Percentiles rank a stretch among this genome's conserved stretches.
Evolutionary conservation across 2,888 invertebrate species (phyloP).

Genomic region (Zeuzera pyrina): DNA sequence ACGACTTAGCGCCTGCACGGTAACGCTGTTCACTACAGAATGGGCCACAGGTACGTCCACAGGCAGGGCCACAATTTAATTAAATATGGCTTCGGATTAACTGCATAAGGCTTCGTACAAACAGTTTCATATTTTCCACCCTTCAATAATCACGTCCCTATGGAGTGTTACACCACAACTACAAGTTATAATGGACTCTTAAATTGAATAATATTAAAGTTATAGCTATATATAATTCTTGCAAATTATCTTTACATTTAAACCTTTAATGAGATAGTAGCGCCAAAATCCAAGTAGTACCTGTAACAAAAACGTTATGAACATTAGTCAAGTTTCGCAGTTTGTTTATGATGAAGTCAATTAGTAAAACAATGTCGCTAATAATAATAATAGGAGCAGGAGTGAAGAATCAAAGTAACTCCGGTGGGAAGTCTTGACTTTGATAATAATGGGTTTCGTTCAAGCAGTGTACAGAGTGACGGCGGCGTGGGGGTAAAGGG

Average conservation of each 20-base stretch:
- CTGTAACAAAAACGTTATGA: constrained; percentile 62
- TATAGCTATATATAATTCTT: background rate
- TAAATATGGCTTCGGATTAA: constrained; percentile 72
- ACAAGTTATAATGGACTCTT: background rate
- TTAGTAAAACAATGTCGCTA: constrained; percentile 60
- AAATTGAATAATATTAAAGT: background rate
- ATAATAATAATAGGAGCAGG: constrained; percentile 59
- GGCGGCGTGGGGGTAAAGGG: constrained; percentile 21
- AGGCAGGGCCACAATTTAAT: constrained; percentile 64
- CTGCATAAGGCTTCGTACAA: constrained; percentile 55
- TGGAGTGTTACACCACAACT: background rate
- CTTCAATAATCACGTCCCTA: constrained; percentile 28
- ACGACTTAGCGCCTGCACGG: background rate
- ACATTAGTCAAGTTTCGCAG: constrained; percentile 47
- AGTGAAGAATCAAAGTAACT: constrained; percentile 69
- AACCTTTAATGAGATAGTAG: constrained; percentile 7
- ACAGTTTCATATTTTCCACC: constrained; percentile 61
- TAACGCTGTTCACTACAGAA: constrained; percentile 39
- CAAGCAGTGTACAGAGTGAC: constrained; percentile 26
- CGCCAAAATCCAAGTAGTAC: constrained; percentile 29
- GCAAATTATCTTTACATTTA: background rate
- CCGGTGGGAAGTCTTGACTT: constrained; percentile 62
- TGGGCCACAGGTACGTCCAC: constrained; percentile 42
- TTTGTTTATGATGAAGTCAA: constrained; percentile 56
- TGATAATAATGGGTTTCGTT: constrained; percentile 65